phyloP scores from a whole-genome alignment of 2,888 invertebrate genomes.

The Resseliella maxima region DNA sequence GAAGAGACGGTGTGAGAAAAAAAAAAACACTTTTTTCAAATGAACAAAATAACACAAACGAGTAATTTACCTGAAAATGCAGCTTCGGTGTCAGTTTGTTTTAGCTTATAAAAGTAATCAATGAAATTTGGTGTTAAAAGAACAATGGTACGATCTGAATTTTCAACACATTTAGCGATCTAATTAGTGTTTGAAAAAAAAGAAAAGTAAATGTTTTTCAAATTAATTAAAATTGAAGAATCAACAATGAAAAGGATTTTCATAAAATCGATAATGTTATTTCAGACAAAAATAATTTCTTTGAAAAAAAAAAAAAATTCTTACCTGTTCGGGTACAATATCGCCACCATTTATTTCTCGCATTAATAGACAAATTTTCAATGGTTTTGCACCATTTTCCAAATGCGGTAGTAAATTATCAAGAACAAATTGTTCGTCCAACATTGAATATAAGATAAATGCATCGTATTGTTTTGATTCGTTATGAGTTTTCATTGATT shows the following conservation, averaged over 20 bases:
- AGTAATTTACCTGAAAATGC: background rate
- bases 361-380: slow-evolving; percentile 78
- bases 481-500: slow-evolving; percentile 74
- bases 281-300: background rate
- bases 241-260: no score
- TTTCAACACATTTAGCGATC: slow-evolving; percentile 77
- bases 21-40: no score
- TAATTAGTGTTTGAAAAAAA: slow-evolving; percentile 62
- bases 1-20: background rate
- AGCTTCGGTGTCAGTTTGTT: background rate
- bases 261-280: no score
- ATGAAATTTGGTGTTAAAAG: slow-evolving; percentile 79
- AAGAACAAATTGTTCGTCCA: slow-evolving; percentile 78
- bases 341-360: slow-evolving; percentile 80
- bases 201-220: no score
- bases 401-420: slow-evolving; percentile 75
- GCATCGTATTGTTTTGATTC: slow-evolving; percentile 81
- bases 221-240: no score
- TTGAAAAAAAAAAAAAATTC: background rate
- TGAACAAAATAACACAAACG: no score
- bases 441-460: slow-evolving; percentile 83
- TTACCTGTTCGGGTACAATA: slow-evolving; percentile 73
- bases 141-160: slow-evolving; percentile 77
- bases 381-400: slow-evolving; percentile 73
- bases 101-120: slow-evolving; percentile 68